Evolutionary conservation across 2,888 invertebrate species (phyloP).

Genomic region (Argynnis bischoffii): DNA sequence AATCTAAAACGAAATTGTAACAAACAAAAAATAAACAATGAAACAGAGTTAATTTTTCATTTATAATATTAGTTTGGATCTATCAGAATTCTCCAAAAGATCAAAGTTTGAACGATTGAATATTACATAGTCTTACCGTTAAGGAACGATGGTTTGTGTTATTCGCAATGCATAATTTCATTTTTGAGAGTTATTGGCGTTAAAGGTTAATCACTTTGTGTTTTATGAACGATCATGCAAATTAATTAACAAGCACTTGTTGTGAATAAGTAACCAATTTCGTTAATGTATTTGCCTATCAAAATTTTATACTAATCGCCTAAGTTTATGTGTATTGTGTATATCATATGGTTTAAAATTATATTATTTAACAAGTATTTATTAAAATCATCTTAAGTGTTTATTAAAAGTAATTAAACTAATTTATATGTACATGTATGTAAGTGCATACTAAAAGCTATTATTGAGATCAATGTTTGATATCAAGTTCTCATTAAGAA

Average conservation of each 20-base stretch:
- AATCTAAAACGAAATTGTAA: too few relatives aligned
- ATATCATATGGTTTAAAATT: background rate
- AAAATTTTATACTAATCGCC: background rate
- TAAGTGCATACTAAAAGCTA: too few relatives aligned
- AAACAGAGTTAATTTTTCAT: too few relatives aligned
- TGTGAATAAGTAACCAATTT: constrained; percentile 6
- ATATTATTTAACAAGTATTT: too few relatives aligned
- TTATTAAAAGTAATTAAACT: too few relatives aligned
- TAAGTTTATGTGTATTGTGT: background rate
- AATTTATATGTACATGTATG: too few relatives aligned
- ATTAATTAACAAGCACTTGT: constrained; percentile 10
- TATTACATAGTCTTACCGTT: constrained; percentile 13
- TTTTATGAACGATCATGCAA: constrained; percentile 13
- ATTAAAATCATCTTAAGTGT: too few relatives aligned
- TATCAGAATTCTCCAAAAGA: background rate
- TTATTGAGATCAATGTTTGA: too few relatives aligned
- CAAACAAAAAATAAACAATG: too few relatives aligned
- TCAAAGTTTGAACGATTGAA: background rate
- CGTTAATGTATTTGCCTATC: background rate
- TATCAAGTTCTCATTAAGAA: too few relatives aligned
- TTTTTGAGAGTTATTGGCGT: constrained; percentile 13
- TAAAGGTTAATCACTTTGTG: constrained; percentile 20
- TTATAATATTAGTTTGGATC: background rate
- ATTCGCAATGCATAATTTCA: constrained; percentile 15
- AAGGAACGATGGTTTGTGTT: constrained; percentile 8